phyloP scores from a whole-genome alignment of 1,140 invertebrate genomes.

The Tyrophagus putrescentiae region DNA sequence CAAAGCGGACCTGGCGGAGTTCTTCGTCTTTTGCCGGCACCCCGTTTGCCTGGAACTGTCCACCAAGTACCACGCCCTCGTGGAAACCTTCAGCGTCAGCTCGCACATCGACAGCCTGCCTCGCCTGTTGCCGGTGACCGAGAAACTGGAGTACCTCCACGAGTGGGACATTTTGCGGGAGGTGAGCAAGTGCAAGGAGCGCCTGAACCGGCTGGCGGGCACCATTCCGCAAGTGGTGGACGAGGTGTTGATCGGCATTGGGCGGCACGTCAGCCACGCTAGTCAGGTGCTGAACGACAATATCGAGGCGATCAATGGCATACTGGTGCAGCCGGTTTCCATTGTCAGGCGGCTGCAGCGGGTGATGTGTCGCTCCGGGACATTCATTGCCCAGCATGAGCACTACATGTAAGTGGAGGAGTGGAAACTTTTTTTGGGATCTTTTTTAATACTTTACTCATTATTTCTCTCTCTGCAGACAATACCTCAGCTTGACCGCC shows the following conservation, averaged over 20 bases:
- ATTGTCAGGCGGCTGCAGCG: conserved; percentile 9
- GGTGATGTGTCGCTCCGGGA: background rate
- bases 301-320: conserved; percentile 19
- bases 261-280: conserved; percentile 15
- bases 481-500: conserved; percentile 7
- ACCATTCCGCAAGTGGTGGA: conserved; percentile 23
- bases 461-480: too few species aligned
- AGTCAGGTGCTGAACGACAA: conserved; percentile 13
- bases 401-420: conserved; percentile 15
- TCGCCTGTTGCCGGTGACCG: conserved; percentile 17
- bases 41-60: conserved; percentile 18
- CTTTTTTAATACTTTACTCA: background rate
- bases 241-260: conserved; percentile 21
- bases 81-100: conserved; percentile 17
- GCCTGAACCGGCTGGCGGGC: conserved; percentile 18
- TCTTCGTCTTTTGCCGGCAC: conserved; percentile 19
- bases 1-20: conserved; percentile 18
- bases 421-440: background rate
- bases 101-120: conserved; percentile 21
- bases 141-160: conserved; percentile 21
- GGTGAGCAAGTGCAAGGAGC: conserved; percentile 22
- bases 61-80: background rate
- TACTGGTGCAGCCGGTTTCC: conserved; percentile 3
- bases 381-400: conserved; percentile 19
- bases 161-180: conserved; percentile 20